These are phyloP conservation scores for Formica selysi DNA, from an alignment of 1,140 invertebrate species.

Conservation along the genomic window DNA sequence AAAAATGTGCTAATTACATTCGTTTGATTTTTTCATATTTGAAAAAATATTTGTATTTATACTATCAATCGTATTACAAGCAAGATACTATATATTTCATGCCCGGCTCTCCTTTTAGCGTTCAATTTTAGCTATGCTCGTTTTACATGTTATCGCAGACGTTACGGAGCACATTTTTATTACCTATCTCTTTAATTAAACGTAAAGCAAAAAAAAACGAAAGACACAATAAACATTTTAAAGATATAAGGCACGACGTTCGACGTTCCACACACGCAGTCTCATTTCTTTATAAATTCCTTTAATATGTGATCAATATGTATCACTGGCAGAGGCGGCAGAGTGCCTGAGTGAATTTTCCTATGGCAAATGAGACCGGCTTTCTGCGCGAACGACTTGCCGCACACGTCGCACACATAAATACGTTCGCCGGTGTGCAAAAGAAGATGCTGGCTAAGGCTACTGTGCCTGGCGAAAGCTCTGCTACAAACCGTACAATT, in stretches of 20 bases:
- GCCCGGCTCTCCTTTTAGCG: background rate
- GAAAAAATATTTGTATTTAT: background rate
- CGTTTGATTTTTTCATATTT: background rate
- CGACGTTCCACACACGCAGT: too few species aligned
- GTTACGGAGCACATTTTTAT: background rate
- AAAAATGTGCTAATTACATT: background rate
- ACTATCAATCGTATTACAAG: background rate
- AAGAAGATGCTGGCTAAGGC: slow-evolving; percentile 89
- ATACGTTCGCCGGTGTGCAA: slow-evolving; percentile 94
- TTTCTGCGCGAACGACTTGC: slow-evolving; percentile 90
- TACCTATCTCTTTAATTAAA: background rate
- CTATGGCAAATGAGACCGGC: slow-evolving; percentile 89
- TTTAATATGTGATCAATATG: slow-evolving; percentile 83
- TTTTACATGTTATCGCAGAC: background rate
- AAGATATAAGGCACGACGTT: slow-evolving; percentile 1
- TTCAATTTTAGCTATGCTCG: background rate
- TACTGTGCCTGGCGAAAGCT: slow-evolving; percentile 83
- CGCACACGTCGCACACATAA: slow-evolving; percentile 93
- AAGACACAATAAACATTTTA: background rate
- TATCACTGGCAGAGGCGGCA: slow-evolving; percentile 82
- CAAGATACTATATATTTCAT: background rate
- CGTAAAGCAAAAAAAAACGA: background rate
- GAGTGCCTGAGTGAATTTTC: slow-evolving; percentile 87
- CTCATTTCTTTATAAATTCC: slow-evolving; percentile 77
- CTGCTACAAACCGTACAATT: slow-evolving; percentile 89